Base-by-base conservation (phyloP, 2,888 invertebrate genomes). In the Auanema freiburgensis region DNA sequence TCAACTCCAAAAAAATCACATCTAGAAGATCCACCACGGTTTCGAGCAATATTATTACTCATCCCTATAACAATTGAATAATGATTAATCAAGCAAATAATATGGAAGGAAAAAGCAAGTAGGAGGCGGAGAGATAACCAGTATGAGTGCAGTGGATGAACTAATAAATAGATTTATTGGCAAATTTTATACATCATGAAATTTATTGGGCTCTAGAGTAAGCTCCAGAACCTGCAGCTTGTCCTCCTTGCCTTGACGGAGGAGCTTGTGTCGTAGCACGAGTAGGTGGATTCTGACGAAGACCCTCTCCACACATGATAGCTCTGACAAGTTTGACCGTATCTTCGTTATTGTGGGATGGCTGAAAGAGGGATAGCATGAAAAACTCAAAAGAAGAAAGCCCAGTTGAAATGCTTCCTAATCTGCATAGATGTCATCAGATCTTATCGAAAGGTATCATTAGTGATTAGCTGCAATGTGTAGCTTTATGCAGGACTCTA, bases 311-410 rank as follows among this genome's bases (percentile, higher is more conserved):
- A 4, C 59, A 63, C 50, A 73, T 61, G 6, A 79, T 61, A 0
- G 72, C 71, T 46, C 74, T 66, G 11, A 74, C 77, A 23, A 78
- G 41, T 49, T 65, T 64, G n/a, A 41, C 59, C 1, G 79, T 79
- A 44, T 79, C 77, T 2, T 66, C 68, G 1, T 46, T 49, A 21
- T 51, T 67, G 59, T 65, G 65, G 3, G 77, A 69, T 18, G 68
- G 69, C 76, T 76, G 60, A 59, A 65, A 64, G 44, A 60, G 21
- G 49, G 18, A 18, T 49, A 16, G 40, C 43, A 12, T 5, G 16
- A 24, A n/a, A 4, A 46, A 49, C 33, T 33, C 1, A 14, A 50
- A 40, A 24, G 11, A 14, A 40, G 23, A 40, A 25, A 51, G 12
- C 23, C 18, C 8, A 33, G 42, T n/a, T 25, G 14, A 24, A 25